Conservation (phyloP, 2,113 vertebrate genomes). For the Nesogale talazaci region DNA sequence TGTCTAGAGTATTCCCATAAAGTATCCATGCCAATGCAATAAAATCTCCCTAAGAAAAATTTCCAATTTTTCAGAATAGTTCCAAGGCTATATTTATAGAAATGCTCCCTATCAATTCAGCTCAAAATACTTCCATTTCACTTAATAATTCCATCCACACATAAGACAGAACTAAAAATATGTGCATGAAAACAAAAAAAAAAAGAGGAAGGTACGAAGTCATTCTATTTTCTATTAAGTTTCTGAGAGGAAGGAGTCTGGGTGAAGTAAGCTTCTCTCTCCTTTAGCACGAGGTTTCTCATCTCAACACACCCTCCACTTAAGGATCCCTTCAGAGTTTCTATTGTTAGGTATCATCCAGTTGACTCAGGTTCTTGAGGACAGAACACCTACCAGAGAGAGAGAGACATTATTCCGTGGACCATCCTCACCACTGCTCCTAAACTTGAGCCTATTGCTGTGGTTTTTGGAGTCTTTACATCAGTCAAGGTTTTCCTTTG, state of each 20-base stretch:
- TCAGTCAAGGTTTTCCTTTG: no score
- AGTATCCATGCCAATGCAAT: neutral
- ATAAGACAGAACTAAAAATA: neutral
- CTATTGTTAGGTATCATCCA: neutral
- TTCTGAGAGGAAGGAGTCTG: neutral
- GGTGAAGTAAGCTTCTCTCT: neutral
- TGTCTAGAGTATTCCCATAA: constrained; percentile 29
- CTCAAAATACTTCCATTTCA: neutral
- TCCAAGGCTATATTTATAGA: neutral
- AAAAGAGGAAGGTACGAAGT: neutral
- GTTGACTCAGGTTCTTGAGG: no score
- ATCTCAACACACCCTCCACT: neutral
- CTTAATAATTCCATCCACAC: neutral
- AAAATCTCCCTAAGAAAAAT: neutral
- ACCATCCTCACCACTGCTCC: no score
- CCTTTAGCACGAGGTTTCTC: neutral
- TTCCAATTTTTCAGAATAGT: neutral
- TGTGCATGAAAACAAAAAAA: neutral
- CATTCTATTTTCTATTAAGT: neutral
- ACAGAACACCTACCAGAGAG: no score
- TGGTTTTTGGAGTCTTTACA: no score
- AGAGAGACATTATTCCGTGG: no score
- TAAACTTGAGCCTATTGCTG: no score
- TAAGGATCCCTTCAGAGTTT: neutral
- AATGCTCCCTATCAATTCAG: neutral